A percentile compares a stretch with the other conserved stretches of the same genome.
Conservation (phyloP, 2,888 invertebrate species). For the Chrysolina haemoptera region DNA sequence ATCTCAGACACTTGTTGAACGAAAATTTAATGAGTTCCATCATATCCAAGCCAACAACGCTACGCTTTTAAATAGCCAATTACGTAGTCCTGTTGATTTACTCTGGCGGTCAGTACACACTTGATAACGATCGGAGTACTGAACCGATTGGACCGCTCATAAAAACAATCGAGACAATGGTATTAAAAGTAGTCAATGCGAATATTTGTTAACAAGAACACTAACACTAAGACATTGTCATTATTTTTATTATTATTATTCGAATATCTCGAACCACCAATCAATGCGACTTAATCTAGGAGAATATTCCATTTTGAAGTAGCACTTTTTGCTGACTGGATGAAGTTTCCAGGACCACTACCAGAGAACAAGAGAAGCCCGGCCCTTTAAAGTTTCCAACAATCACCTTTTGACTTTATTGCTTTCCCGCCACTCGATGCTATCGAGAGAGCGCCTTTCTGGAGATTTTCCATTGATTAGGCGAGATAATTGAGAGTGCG, state of each 20-base stretch:
- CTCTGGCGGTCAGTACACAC: no score
- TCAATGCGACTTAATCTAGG: not conserved
- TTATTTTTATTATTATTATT: not conserved
- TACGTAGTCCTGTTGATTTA: no score
- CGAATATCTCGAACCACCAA: not conserved
- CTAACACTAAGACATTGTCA: no score
- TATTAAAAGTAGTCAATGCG: no score
- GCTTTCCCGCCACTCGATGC: slow-evolving; percentile 19
- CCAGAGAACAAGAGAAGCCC: slow-evolving; percentile 5
- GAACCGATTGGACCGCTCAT: no score
- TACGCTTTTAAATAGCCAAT: no score
- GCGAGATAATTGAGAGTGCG: not conserved
- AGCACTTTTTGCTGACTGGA: not conserved
- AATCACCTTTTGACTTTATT: slow-evolving; percentile 22
- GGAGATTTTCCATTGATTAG: slow-evolving; percentile 15
- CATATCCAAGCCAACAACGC: no score
- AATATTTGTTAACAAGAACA: no score
- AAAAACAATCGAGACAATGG: no score
- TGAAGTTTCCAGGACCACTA: not conserved
- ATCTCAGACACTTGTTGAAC: no score
- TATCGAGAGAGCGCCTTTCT: slow-evolving; percentile 4
- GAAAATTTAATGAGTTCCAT: no score
- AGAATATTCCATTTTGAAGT: not conserved
- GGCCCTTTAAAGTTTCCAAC: slow-evolving; percentile 8
- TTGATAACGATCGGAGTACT: no score